Conservation (phyloP, 2,888 invertebrate species). For the Drosophila kuntzei region DNA sequence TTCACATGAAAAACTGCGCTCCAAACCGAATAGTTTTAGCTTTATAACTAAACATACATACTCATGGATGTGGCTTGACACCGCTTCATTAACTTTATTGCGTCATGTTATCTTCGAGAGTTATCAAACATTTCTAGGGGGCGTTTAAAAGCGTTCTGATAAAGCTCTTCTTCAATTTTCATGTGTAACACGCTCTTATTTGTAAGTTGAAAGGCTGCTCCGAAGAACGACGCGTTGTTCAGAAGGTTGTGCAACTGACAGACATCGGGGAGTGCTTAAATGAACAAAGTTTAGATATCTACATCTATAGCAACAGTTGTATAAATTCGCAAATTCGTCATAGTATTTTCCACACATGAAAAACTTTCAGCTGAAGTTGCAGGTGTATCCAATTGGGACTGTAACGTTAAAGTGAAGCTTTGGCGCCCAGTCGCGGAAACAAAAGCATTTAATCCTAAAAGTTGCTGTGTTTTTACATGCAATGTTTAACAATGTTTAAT, state of each 20-base stretch:
- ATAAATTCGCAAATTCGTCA: conserved; percentile 1
- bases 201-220: not conserved
- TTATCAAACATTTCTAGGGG: conserved; percentile 28
- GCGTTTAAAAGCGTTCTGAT: conserved; percentile 27
- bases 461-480: not conserved
- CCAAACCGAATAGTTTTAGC: conserved; percentile 16
- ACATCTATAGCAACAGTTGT: not conserved
- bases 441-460: not conserved
- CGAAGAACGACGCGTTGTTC: not conserved
- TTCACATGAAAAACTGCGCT: conserved; percentile 48
- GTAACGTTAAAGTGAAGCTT: not conserved
- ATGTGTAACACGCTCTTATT: not conserved
- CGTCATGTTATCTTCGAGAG: conserved; percentile 44
- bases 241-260: not conserved
- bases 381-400: not conserved
- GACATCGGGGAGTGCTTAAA: not conserved
- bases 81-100: conserved; percentile 37
- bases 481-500: not conserved
- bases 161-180: conserved; percentile 8
- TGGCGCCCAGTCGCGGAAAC: not conserved
- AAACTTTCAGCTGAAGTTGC: not conserved
- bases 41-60: conserved; percentile 17
- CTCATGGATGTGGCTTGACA: conserved; percentile 11
- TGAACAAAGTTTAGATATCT: not conserved
- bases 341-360: not conserved